A percentile compares a stretch with the other conserved stretches of the same genome.
These are phyloP conservation scores for Akabosia matsudoensis DNA, from an alignment of 1,140 invertebrate species.

Conservation along the genomic window DNA sequence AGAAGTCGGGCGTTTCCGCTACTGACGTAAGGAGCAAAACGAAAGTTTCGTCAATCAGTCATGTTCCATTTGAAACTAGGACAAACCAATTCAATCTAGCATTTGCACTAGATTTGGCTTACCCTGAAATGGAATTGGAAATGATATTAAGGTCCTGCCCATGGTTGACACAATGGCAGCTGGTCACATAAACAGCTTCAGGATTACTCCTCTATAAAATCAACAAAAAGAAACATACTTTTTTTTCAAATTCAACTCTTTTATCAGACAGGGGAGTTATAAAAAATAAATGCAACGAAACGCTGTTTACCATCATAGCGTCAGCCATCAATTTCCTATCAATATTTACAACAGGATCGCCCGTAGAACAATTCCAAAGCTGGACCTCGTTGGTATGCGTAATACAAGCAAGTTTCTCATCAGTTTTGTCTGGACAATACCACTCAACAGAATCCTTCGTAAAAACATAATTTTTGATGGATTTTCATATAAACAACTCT, in stretches of 20 bases:
- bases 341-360: slow-evolving; percentile 59
- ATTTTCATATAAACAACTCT: slow-evolving; percentile 16
- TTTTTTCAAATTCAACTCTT: slow-evolving; percentile 8
- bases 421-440: slow-evolving; percentile 21
- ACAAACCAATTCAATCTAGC: no score
- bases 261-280: background rate
- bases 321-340: slow-evolving; percentile 57
- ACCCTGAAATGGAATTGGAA: slow-evolving; percentile 60
- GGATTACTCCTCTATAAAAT: slow-evolving; percentile 57
- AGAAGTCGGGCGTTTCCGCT: slow-evolving; percentile 61
- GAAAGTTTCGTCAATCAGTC: no score
- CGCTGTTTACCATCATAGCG: slow-evolving; percentile 51
- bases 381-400: slow-evolving; percentile 70
- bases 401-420: slow-evolving; percentile 60
- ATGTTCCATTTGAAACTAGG: no score
- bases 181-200: slow-evolving; percentile 66
- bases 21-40: background rate
- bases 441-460: slow-evolving; percentile 30
- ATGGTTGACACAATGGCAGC: slow-evolving; percentile 53
- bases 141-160: slow-evolving; percentile 60
- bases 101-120: no score
- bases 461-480: slow-evolving; percentile 51
- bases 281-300: background rate
- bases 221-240: background rate
- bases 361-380: slow-evolving; percentile 65